These are phyloP conservation scores for Pollimyrus isidori DNA, from an alignment of 2,113 vertebrate genomes.

Conservation along the genomic window DNA sequence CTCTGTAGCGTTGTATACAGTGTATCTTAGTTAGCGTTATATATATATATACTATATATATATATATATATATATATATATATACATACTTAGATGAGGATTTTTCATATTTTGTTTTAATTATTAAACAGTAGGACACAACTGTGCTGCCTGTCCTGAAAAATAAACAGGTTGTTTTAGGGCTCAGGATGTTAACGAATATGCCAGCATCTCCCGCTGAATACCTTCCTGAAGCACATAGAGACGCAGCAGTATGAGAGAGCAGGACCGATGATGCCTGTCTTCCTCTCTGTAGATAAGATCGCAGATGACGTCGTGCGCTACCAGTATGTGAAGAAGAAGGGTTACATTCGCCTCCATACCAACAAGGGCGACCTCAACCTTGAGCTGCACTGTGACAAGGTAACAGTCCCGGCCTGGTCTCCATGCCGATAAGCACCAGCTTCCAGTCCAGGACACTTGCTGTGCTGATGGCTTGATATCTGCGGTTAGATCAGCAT, in stretches of 20 bases:
- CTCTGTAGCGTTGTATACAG: background rate
- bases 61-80: too few relatives aligned
- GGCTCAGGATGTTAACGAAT: background rate
- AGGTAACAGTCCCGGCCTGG: constrained; percentile 57
- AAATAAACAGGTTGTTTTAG: background rate
- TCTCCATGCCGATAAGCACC: background rate
- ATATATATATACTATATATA: too few relatives aligned
- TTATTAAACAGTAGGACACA: background rate
- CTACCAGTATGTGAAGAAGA: constrained; percentile 90
- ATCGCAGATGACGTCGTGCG: constrained; percentile 84
- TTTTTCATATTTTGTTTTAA: background rate
- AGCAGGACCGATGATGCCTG: background rate
- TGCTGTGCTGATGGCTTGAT: background rate
- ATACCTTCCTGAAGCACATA: background rate
- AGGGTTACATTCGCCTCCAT: constrained; percentile 87
- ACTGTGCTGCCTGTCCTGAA: background rate
- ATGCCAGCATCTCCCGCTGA: background rate
- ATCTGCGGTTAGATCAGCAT: background rate
- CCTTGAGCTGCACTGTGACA: constrained; percentile 88
- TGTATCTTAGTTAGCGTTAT: background rate
- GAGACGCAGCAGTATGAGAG: background rate
- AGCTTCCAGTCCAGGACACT: background rate
- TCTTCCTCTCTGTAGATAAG: constrained; percentile 52
- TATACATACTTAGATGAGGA: background rate
- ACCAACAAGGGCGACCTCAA: constrained; percentile 90